Evolutionary conservation across 2,888 invertebrate genomes (phyloP).

Genomic region (Incurvaria masculella): DNA sequence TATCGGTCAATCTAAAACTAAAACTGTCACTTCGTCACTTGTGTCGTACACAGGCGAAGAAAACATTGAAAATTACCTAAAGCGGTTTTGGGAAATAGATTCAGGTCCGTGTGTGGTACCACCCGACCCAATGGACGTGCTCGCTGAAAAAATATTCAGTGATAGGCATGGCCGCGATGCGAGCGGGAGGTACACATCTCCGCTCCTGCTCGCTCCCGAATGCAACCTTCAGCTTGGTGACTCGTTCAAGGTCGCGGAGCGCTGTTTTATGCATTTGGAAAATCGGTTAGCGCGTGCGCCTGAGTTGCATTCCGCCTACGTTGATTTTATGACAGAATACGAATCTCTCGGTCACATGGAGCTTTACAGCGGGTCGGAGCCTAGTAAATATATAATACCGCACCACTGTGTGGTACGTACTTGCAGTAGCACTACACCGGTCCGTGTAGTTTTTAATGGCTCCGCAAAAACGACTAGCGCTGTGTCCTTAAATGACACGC

Average conservation of each 20-base stretch:
- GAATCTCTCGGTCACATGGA: conserved; percentile 8
- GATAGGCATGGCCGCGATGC: neutral
- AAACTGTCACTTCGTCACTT: neutral
- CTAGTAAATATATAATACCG: conserved; percentile 1
- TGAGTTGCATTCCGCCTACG: conserved; percentile 1
- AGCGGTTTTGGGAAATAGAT: conserved; percentile 10
- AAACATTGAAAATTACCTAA: conserved; percentile 1
- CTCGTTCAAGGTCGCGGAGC: neutral
- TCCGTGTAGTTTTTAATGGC: conserved; percentile 9
- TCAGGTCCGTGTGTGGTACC: neutral
- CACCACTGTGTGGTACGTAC: conserved; percentile 9
- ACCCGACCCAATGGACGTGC: neutral
- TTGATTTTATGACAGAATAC: conserved; percentile 7
- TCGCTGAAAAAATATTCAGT: neutral
- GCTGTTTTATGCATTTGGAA: neutral
- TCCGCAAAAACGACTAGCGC: conserved; percentile 2
- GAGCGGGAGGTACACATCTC: neutral
- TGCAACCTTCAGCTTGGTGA: neutral
- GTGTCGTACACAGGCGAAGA: conserved; percentile 5
- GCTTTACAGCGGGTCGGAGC: neutral
- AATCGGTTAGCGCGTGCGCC: neutral
- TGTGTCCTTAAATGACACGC: conserved; percentile 4
- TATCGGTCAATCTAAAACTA: neutral
- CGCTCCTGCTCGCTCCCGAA: neutral
- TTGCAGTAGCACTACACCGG: conserved; percentile 2